Conservation (phyloP, 2,113 vertebrate species). For the Pterocles orientalis region DNA sequence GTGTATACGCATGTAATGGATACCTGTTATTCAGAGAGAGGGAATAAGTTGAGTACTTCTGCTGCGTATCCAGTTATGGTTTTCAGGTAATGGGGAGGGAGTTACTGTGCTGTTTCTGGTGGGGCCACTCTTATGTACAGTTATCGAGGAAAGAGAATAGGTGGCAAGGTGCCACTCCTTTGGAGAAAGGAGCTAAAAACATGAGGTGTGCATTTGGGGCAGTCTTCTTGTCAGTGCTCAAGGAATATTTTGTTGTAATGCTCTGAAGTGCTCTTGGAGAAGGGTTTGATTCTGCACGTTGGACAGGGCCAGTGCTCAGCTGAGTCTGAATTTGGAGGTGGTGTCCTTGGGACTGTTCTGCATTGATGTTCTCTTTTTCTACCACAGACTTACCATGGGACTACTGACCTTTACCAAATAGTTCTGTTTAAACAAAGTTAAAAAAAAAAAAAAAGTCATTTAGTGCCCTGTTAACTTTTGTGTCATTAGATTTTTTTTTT, state of each 20-base stretch:
- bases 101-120: not conserved
- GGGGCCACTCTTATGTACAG: not conserved
- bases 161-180: not conserved
- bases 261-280: rapidly evolving
- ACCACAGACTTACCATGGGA: not conserved
- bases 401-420: not conserved
- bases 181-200: not conserved
- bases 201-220: not conserved
- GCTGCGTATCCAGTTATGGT: not conserved
- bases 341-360: not conserved
- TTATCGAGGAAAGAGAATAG: rapidly evolving
- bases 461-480: not conserved
- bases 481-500: not conserved
- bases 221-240: rapidly evolving
- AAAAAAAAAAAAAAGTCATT: not conserved
- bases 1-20: not conserved
- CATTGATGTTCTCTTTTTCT: not conserved
- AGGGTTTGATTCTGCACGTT: rapidly evolving
- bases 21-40: not conserved
- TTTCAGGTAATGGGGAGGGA: not conserved
- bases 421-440: not conserved
- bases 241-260: not conserved
- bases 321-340: not conserved
- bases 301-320: not conserved
- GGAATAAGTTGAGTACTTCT: not conserved